These are phyloP conservation scores for Cyprinella venusta DNA, from an alignment of 2,797 vertebrate species.

Conservation along the genomic window DNA sequence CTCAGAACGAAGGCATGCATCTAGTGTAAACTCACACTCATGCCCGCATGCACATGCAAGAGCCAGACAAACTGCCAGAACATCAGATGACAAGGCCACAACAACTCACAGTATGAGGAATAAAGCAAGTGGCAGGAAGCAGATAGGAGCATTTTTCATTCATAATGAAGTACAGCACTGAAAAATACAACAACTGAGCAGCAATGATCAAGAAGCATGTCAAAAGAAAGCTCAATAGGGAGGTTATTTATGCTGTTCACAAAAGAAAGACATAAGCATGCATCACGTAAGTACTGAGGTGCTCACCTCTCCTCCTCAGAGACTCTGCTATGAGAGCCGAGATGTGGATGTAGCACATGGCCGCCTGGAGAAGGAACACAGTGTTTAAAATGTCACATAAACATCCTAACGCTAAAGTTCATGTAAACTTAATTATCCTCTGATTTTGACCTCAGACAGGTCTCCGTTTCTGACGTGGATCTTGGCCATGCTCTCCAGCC, in stretches of 20 bases:
- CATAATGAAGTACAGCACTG: background rate
- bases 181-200: constrained; percentile 7
- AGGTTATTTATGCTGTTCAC: background rate
- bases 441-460: constrained; percentile 83
- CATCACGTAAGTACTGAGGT: background rate
- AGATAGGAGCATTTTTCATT: constrained; percentile 1
- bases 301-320: constrained; percentile 94
- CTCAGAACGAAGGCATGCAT: constrained; percentile 15
- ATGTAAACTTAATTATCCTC: background rate
- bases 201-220: background rate
- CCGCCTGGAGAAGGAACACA: constrained; percentile 78
- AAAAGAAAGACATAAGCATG: constrained; percentile 11
- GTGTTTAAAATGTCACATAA: background rate
- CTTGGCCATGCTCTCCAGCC: constrained; percentile 93
- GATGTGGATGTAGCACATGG: constrained; percentile 99
- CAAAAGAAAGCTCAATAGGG: background rate
- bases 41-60: constrained; percentile 18
- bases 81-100: constrained; percentile 1
- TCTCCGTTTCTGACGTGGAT: constrained; percentile 88
- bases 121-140: constrained; percentile 4
- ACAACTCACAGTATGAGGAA: constrained; percentile 6
- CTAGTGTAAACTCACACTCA: background rate
- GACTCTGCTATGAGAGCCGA: constrained; percentile 97
- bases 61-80: background rate
- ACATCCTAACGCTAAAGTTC: background rate